These are phyloP conservation scores for Ypsolopha sequella DNA, from an alignment of 2,888 invertebrate species.

Conservation along the genomic window DNA sequence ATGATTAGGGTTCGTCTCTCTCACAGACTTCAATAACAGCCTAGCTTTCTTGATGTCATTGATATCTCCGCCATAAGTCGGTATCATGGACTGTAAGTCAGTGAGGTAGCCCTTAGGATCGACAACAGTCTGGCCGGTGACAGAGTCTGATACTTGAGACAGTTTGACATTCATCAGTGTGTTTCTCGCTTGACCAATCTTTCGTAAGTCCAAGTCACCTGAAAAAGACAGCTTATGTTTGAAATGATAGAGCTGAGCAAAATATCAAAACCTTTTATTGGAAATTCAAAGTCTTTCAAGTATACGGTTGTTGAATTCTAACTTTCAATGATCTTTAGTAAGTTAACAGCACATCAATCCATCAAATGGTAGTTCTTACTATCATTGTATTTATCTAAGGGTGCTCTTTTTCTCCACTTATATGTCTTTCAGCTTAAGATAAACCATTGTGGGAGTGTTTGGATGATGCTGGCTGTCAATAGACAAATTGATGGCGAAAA, in stretches of 20 bases:
- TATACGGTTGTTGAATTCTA: too few species aligned
- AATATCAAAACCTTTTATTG: too few species aligned
- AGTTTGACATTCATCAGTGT: conserved; percentile 99
- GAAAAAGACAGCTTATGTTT: conserved; percentile 7
- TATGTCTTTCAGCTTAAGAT: too few species aligned
- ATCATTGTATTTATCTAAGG: too few species aligned
- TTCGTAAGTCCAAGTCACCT: conserved; percentile 94
- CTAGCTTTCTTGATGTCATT: conserved; percentile 98
- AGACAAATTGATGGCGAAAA: too few species aligned
- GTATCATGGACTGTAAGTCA: conserved; percentile 99
- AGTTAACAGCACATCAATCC: too few species aligned
- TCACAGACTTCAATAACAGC: conserved; percentile 92
- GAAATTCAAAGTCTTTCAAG: too few species aligned
- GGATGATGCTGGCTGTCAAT: too few species aligned
- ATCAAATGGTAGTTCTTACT: too few species aligned
- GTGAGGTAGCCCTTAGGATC: conserved; percentile 99
- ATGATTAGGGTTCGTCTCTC: conserved; percentile 98
- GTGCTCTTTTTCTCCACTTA: too few species aligned
- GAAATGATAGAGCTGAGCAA: not conserved
- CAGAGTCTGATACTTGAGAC: conserved; percentile 97
- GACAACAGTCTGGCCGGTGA: conserved; percentile 98
- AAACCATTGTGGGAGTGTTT: too few species aligned
- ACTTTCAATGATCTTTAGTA: too few species aligned
- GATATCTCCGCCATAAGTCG: conserved; percentile 97
- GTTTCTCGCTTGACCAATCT: conserved; percentile 99